Percentiles rank a stretch among this genome's conserved stretches.
These are phyloP conservation scores for Petrolisthes manimaculis DNA, from an alignment of 2,888 invertebrate genomes.

Conservation along the genomic window DNA sequence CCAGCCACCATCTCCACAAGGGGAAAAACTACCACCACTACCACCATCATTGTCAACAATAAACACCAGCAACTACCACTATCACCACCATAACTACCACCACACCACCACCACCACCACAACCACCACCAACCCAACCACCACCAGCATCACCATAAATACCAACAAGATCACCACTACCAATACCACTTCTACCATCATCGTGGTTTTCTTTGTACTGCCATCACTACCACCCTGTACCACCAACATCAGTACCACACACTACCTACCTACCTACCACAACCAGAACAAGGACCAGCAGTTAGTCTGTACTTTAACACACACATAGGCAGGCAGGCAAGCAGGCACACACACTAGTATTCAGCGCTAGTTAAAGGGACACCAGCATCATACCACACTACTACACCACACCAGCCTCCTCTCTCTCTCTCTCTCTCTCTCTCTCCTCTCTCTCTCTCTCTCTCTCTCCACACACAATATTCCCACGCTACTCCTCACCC, in stretches of 20 bases:
- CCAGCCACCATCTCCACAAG: neutral
- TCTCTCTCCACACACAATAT: too few species aligned
- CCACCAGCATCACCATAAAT: neutral
- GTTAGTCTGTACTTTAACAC: too few species aligned
- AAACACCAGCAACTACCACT: neutral
- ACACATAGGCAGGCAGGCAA: neutral
- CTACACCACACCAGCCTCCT: neutral
- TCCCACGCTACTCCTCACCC: too few species aligned
- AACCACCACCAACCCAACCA: neutral
- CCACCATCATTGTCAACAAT: neutral
- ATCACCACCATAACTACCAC: conserved; percentile 8
- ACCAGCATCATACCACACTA: neutral
- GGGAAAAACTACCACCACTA: neutral
- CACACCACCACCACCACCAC: neutral
- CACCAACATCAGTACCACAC: neutral
- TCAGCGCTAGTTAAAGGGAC: neutral
- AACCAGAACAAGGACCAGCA: neutral
- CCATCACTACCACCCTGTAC: too few species aligned
- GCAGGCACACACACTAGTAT: neutral
- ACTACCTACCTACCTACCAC: neutral
- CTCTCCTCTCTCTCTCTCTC: too few species aligned
- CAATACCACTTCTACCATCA: neutral
- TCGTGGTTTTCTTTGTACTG: too few species aligned
- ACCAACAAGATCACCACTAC: neutral
- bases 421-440: too few species aligned